phyloP scores from a whole-genome alignment of 1,140 invertebrate species.

The Zaprionus tsacasi region DNA sequence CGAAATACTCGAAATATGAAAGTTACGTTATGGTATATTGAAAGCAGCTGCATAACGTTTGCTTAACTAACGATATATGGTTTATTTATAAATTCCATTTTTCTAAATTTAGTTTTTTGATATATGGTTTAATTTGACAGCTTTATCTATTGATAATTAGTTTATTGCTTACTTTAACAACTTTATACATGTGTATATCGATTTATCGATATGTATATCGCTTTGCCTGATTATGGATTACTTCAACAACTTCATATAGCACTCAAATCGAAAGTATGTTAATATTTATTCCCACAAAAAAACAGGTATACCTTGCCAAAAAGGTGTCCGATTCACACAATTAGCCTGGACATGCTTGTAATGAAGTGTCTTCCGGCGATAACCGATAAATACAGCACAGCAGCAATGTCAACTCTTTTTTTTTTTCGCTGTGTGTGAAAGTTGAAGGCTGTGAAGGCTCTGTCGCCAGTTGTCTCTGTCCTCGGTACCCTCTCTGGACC shows the following conservation, averaged over 20 bases:
- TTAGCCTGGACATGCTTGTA: constrained; percentile 21
- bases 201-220: too few species aligned
- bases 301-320: background rate
- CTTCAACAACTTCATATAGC: too few species aligned
- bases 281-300: constrained; percentile 1
- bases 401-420: constrained; percentile 29
- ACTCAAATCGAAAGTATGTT: background rate
- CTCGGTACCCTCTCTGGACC: background rate
- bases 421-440: constrained; percentile 26
- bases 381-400: constrained; percentile 13
- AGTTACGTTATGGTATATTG: background rate
- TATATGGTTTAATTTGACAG: too few species aligned
- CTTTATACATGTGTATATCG: too few species aligned
- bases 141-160: too few species aligned
- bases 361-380: constrained; percentile 40
- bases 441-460: constrained; percentile 21
- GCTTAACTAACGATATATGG: too few species aligned
- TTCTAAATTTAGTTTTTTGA: too few species aligned
- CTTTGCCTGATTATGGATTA: too few species aligned
- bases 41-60: too few species aligned
- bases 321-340: constrained; percentile 17
- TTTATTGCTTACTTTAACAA: too few species aligned
- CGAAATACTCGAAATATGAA: background rate
- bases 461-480: background rate
- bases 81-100: too few species aligned